phyloP scores from a whole-genome alignment of 2,888 invertebrate species.

The Phalangium opilio region DNA sequence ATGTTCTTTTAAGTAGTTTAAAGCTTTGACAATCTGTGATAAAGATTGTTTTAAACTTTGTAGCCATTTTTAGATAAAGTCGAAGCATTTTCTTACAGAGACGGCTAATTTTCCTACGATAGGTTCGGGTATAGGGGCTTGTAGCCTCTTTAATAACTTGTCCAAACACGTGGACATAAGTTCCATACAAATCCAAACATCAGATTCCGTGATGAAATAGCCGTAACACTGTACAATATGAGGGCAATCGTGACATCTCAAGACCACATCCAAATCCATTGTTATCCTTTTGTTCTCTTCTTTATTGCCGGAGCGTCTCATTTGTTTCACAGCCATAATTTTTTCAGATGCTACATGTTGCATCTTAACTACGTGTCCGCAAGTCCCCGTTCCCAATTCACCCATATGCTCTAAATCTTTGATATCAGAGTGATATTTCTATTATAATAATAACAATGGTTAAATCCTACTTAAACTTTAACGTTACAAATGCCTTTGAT shows the following conservation, averaged over 20 bases:
- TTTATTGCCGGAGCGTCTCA: conserved; percentile 88
- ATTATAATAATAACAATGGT: conserved; percentile 15
- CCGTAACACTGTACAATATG: conserved; percentile 95
- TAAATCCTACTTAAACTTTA: not conserved
- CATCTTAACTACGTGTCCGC: conserved; percentile 97
- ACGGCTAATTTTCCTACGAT: conserved; percentile 94
- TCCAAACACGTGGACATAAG: conserved; percentile 98
- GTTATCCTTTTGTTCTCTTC: conserved; percentile 97
- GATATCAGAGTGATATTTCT: conserved; percentile 60
- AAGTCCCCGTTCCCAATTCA: conserved; percentile 84
- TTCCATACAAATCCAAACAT: conserved; percentile 99
- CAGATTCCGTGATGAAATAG: conserved; percentile 71
- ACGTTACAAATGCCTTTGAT: too few relatives aligned
- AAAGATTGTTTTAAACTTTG: conserved; percentile 10
- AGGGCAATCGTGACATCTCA: conserved; percentile 91
- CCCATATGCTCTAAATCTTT: conserved; percentile 43
- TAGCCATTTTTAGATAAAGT: conserved; percentile 3
- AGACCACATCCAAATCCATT: conserved; percentile 95
- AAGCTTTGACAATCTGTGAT: conserved; percentile 75
- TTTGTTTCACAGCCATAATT: conserved; percentile 92
- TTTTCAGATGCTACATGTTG: conserved; percentile 65
- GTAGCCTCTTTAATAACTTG: conserved; percentile 72
- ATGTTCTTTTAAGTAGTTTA: conserved; percentile 90
- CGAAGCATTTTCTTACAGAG: conserved; percentile 49
- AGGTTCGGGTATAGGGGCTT: conserved; percentile 81